These are phyloP conservation scores for Parus major DNA, from an alignment of 2,113 vertebrate genomes.

Conservation along the genomic window DNA sequence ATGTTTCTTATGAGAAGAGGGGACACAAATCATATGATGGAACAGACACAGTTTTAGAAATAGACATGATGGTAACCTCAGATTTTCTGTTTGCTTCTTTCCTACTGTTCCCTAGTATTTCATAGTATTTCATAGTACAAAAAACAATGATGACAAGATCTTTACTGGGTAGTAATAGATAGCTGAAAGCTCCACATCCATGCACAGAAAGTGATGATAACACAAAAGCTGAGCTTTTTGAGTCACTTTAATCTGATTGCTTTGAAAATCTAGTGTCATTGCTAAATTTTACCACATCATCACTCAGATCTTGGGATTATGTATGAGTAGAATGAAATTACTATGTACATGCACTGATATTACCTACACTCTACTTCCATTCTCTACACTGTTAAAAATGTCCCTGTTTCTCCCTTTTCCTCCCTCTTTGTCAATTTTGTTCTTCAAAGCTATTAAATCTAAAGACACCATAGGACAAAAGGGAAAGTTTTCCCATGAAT, in stretches of 20 bases:
- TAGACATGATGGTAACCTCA: neutral
- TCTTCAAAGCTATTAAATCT: neutral
- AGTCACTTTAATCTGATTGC: neutral
- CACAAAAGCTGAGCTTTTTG: neutral
- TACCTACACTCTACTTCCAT: neutral
- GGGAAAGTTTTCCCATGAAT: neutral
- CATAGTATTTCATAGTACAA: neutral
- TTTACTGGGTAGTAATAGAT: neutral
- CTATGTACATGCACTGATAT: neutral
- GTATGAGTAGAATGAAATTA: neutral
- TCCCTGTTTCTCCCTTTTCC: neutral
- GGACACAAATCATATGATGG: neutral
- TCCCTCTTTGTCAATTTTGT: neutral
- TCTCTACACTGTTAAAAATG: neutral
- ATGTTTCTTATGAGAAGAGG: neutral
- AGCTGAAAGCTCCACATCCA: neutral
- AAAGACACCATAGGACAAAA: neutral
- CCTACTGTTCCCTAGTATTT: neutral
- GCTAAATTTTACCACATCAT: neutral
- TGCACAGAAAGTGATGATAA: neutral
- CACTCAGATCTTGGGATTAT: neutral
- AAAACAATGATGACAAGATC: neutral
- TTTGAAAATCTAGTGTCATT: neutral
- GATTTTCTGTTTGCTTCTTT: neutral
- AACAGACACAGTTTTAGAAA: neutral